phyloP scores from a whole-genome alignment of 2,888 invertebrate species.

The Melinopterus prodromus region DNA sequence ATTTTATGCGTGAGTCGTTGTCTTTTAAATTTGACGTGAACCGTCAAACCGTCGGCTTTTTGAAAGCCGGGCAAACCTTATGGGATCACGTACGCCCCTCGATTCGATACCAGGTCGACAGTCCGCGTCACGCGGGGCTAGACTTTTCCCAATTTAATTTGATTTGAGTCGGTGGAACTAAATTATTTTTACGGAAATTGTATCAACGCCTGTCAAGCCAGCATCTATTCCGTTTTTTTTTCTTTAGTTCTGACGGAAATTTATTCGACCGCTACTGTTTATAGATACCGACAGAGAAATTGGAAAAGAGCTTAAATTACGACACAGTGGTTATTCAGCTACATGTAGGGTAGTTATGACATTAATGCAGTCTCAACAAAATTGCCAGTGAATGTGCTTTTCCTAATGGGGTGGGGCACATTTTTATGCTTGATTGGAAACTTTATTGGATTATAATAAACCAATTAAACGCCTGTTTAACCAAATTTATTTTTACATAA shows the following conservation, averaged over 20 bases:
- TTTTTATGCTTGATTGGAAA: too few species aligned
- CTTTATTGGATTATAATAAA: too few species aligned
- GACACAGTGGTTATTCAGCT: too few species aligned
- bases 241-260: neutral
- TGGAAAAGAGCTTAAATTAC: neutral
- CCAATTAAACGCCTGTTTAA: too few species aligned
- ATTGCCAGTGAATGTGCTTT: neutral
- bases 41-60: neutral
- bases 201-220: neutral
- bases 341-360: too few species aligned
- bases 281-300: neutral
- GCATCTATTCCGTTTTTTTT: neutral
- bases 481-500: too few species aligned
- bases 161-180: neutral
- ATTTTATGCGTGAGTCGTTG: slow-evolving; percentile 4
- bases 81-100: slow-evolving; percentile 4
- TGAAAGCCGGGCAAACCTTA: neutral
- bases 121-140: neutral
- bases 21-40: slow-evolving; percentile 4
- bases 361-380: slow-evolving; percentile 6
- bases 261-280: neutral
- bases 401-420: neutral
- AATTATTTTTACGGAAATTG: neutral
- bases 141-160: neutral
- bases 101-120: slow-evolving; percentile 4